Conservation (phyloP, 2,888 invertebrate species). For the Spisula subtruncata region DNA sequence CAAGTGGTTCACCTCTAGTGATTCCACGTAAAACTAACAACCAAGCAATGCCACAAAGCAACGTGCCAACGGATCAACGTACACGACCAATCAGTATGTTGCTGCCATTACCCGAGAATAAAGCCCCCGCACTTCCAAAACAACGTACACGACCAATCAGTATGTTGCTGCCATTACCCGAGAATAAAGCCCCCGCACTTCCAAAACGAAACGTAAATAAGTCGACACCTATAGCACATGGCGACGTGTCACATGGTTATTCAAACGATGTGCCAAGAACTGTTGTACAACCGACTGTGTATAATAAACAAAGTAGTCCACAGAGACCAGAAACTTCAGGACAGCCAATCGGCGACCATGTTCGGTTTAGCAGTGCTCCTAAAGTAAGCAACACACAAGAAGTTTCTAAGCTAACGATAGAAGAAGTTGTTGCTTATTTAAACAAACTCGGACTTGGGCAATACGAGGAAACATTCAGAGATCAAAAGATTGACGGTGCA, state of each 20-base stretch:
- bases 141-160: not conserved
- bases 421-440: slow-evolving; percentile 65
- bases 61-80: not conserved
- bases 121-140: slow-evolving; percentile 5
- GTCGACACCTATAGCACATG: not conserved
- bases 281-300: slow-evolving; percentile 16
- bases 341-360: not conserved
- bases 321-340: not conserved
- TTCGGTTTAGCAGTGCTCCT: not conserved
- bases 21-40: not conserved
- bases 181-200: not conserved
- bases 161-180: not conserved
- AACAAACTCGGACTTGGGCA: slow-evolving; percentile 70
- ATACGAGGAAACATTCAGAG: slow-evolving; percentile 64
- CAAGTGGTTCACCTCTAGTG: not conserved
- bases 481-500: slow-evolving; percentile 69
- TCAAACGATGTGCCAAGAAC: slow-evolving; percentile 35
- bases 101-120: not conserved
- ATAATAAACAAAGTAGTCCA: not conserved
- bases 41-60: not conserved
- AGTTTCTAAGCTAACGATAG: slow-evolving; percentile 65
- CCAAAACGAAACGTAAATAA: slow-evolving; percentile 8
- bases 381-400: slow-evolving; percentile 38
- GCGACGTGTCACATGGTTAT: not conserved
- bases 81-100: slow-evolving; percentile 18